Evolutionary conservation across 2,113 vertebrate species (phyloP).

Genomic region (Chauna torquata): DNA sequence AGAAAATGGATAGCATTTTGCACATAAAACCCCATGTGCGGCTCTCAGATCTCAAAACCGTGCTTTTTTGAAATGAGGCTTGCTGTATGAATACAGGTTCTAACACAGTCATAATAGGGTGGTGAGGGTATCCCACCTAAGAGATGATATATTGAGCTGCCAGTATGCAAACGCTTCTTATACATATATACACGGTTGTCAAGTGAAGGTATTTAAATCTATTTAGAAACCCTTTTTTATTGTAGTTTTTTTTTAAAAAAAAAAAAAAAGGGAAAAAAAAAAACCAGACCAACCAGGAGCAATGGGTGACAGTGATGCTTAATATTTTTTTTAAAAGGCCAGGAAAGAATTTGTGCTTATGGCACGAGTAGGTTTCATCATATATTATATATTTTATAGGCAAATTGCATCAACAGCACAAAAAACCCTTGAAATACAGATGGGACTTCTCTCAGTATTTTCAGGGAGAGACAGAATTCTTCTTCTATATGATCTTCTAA

Average conservation of each 20-base stretch:
- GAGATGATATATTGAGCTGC: neutral
- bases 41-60: neutral
- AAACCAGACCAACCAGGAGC: neutral
- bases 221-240: neutral
- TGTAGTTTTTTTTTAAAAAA: no score
- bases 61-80: neutral
- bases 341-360: neutral
- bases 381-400: neutral
- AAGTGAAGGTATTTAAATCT: neutral
- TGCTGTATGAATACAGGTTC: neutral
- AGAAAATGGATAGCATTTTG: neutral
- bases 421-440: neutral
- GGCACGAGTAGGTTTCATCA: neutral
- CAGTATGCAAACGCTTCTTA: neutral
- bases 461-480: neutral
- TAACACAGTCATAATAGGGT: fast-evolving
- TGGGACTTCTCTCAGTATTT: neutral
- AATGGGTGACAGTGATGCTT: neutral
- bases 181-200: fast-evolving
- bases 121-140: neutral
- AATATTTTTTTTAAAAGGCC: neutral
- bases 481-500: neutral
- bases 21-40: neutral
- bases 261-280: no score
- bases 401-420: neutral